Conservation (phyloP, 2,113 vertebrate species). For the Chaenogobius annularis region DNA sequence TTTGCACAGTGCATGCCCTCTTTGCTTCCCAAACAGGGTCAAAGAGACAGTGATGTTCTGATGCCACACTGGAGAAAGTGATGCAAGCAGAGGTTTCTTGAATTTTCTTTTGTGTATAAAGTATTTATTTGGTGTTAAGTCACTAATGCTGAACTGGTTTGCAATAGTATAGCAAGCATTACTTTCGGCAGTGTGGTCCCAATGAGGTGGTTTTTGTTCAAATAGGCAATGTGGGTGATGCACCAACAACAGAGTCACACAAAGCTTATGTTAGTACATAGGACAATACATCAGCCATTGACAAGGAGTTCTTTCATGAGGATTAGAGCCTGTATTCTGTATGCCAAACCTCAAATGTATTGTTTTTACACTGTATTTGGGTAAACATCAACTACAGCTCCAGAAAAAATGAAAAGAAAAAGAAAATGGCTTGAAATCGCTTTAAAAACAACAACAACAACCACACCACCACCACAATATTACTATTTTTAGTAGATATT, state of each 20-base stretch:
- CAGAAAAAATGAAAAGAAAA: background rate
- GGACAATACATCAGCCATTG: conserved; percentile 64
- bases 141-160: conserved; percentile 32
- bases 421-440: background rate
- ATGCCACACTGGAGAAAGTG: conserved; percentile 59
- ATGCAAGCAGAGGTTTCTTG: conserved; percentile 39
- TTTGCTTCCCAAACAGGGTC: conserved; percentile 57
- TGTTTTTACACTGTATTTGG: background rate
- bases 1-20: conserved; percentile 45
- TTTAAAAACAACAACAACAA: background rate
- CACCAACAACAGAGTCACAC: conserved; percentile 64
- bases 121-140: conserved; percentile 25
- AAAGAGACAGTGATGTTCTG: conserved; percentile 63
- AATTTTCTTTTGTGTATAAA: background rate
- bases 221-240: conserved; percentile 58
- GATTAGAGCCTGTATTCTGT: conserved; percentile 17
- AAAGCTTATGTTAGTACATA: conserved; percentile 70
- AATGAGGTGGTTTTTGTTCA: conserved; percentile 61
- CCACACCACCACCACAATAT: no score
- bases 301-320: conserved; percentile 37
- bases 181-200: conserved; percentile 60
- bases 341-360: background rate
- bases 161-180: conserved; percentile 34
- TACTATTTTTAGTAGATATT: no score
- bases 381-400: background rate